Evolutionary conservation across 2,888 invertebrate genomes (phyloP), one percentile per base, ranked within the genome.

Genomic region (Cartodere bifasciata): DNA sequence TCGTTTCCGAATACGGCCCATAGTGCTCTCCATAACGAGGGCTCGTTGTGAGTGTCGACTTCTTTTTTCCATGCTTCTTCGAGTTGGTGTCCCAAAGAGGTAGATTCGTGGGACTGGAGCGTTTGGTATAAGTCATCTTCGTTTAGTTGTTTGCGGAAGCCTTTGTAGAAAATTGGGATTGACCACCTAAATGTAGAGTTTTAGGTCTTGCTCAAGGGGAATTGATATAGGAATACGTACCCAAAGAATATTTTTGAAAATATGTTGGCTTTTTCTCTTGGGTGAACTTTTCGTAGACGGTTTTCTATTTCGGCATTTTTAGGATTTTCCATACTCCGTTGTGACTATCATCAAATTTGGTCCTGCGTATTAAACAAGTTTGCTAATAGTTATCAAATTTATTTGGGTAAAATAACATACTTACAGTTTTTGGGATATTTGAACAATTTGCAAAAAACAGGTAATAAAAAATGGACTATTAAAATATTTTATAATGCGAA

Each of bases 41-140:
- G 49, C 12, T 47, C 39, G 11, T 37, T 38, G 6, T 43, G 44
- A 7, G 33, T 34, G 12, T 38, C 37, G 16, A 43, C 24, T 39
- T 55, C 44, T n/a, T 41, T 30, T 6, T 36, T 28, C 55, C 55
- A 55, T n/a, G 45, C 45, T 14, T 33, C 30, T 45, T 62, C 56
- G 10, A 68, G 43, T 42, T 45, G 48, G 32, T 60, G 49, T 9
- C 64, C 65, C 13, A 68, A 45, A 12, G 27, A 21, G 10, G 33
- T 48, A 1, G 66, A 65, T 28, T 53, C 50, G 40, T 68, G 65
- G 21, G 56, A 54, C 30, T 53, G 48, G 3, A 66, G 49, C 6
- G 60, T 55, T 36, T 56, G 53, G 39, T 60, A 65, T 11, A 70
- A 48, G 46, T 70, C 68, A 22, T 59, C 53, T 30, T 63, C 58